Base-by-base conservation (phyloP, 2,797 vertebrate genomes). In the Hybognathus amarus region DNA sequence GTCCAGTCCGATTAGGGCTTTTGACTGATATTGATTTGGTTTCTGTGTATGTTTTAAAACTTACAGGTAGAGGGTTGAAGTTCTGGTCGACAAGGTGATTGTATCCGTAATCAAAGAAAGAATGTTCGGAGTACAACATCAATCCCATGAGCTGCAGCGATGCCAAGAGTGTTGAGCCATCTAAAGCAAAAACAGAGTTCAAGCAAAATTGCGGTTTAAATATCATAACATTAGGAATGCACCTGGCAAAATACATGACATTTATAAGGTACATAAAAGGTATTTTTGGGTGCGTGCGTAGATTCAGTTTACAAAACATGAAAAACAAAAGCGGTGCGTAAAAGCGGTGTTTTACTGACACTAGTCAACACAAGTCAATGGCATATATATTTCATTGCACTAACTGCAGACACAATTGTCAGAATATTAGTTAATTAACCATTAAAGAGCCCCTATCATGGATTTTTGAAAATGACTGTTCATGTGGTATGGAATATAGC, bases 61-160 rank as follows among this genome's bases (percentile, higher is more conserved):
- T 96, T 96, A 99, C 98, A 90, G 98, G 98, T 89, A 99, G 92
- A 70, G 98, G 98, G 91, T 98, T 98, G 92, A 99, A 99, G 91
- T 99, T 93, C 94, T 99, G 98, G 91, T 99, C 98, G 90, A 99
- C 97, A 24, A 99, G 94, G 88, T 97, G 97, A 83, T 97, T 97
- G 92, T 97, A 98, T 89, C 98, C 97, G 0, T 99, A 97, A 93
- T 99, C 97, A 40, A 99, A 98, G 94, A 99, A 99, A 17, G 98
- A 98, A 82, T 99, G 97, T 85, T n/a, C 98, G 95, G 86, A 99
- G 94, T 87, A 99, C 97, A 64, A 99, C 98, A 40, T 99, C 97
- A 22, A 99, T 96, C 80, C 98, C 98, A 87, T 96, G 97, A 90
- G 96, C 93, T 83, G 98, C 97, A 87, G 99, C 95, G 95, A 99